phyloP scores from a whole-genome alignment of 30 jellyfish, hydroid and myxozoan species.

The Catostylus mosaicus region DNA sequence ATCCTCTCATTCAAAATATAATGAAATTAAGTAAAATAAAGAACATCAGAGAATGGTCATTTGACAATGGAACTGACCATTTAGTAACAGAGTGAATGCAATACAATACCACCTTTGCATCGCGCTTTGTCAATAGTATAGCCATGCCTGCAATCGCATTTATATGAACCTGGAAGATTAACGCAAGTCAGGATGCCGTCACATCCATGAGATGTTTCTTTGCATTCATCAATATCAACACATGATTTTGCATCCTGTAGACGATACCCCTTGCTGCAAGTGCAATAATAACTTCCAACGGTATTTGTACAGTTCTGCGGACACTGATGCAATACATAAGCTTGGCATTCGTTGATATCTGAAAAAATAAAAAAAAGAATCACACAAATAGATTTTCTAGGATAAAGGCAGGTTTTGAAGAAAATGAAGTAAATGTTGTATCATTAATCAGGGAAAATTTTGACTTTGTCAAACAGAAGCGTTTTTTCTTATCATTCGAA shows the following conservation, averaged over 20 bases:
- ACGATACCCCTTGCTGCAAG: not conserved
- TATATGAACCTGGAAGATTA: not conserved
- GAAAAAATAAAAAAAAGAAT: no score
- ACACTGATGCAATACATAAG: not conserved
- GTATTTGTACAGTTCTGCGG: slow-evolving; percentile 1
- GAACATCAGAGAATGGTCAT: not conserved
- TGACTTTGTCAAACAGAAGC: no score
- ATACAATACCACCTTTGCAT: not conserved
- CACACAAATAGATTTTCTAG: no score
- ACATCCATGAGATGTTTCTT: not conserved
- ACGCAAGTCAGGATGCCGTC: not conserved
- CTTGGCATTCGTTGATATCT: no score
- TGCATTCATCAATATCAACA: slow-evolving; percentile 10
- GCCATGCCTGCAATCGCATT: not conserved
- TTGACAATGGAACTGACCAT: not conserved
- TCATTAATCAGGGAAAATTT: no score
- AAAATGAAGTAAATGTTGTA: no score
- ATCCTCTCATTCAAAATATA: no score
- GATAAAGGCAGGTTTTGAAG: no score
- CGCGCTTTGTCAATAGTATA: not conserved
- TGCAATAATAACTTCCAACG: not conserved
- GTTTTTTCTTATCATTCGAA: no score
- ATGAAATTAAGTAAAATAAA: no score
- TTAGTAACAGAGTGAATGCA: not conserved
- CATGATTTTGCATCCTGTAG: not conserved